These are phyloP conservation scores for Arenaria interpres DNA, from an alignment of 2,113 vertebrate species.

Conservation along the genomic window DNA sequence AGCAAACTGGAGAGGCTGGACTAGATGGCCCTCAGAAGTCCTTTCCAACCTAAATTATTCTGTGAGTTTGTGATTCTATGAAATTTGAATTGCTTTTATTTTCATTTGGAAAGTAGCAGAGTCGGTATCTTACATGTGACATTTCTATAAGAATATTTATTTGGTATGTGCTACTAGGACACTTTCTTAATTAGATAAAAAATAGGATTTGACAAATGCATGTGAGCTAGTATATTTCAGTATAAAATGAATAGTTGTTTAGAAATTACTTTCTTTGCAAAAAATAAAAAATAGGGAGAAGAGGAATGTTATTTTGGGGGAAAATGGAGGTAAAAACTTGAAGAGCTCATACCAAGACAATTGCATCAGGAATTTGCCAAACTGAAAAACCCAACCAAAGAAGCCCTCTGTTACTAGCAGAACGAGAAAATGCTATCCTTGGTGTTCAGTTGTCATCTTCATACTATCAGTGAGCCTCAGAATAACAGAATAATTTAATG, in stretches of 20 bases:
- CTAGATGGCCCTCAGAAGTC: not conserved
- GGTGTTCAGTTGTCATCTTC: constrained; percentile 32
- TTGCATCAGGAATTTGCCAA: not conserved
- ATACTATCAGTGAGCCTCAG: constrained; percentile 48
- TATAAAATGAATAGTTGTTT: not conserved
- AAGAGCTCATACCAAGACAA: not conserved
- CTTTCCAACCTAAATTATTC: not conserved
- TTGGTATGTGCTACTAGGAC: not conserved
- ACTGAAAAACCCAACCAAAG: constrained; percentile 9
- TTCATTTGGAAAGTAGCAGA: not conserved
- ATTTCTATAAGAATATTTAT: not conserved
- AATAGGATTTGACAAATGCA: not conserved
- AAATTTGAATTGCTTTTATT: not conserved
- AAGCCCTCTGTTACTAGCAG: not conserved
- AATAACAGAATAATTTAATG: constrained; percentile 61
- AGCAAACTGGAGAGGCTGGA: not conserved
- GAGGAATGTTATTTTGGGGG: not conserved
- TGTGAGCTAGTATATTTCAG: not conserved
- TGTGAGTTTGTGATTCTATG: not conserved
- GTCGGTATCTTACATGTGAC: not conserved
- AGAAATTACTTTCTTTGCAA: not conserved
- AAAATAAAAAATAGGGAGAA: not conserved
- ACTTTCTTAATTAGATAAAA: not conserved
- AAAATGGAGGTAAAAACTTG: not conserved
- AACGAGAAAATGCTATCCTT: constrained; percentile 41